Base-by-base conservation (phyloP, 2,888 invertebrate species). In the Nomada ruficornis region DNA sequence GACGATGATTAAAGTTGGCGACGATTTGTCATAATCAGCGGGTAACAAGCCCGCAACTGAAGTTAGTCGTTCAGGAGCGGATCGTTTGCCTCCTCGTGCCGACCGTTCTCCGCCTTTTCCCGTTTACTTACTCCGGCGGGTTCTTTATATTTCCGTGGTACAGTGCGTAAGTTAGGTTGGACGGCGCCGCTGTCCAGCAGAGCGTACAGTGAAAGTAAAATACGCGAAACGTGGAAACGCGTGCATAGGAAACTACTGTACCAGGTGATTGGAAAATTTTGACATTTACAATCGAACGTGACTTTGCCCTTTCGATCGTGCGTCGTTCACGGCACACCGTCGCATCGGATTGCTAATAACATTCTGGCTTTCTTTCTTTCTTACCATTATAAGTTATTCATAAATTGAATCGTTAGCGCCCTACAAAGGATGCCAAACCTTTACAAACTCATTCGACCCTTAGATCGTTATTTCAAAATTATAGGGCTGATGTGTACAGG, bases 131-230 rank as follows among this genome's bases (percentile, higher is more conserved):
- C 4, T 26, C 59, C 44, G 20, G 18, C 18, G 13, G n/a, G 52
- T 18, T 13, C 44, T 29, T 78, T 75, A 68, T 78, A 70, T 64
- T 74, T 60, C 50, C 26, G 59, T 44, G 50, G 64, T 36, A 36
- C 62, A 23, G 69, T 47, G 13, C 47, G 44, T 36, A 29, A 20
- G 54, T 55, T n/a, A 18, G 76, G 1, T 29, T 11, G 42, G 13
- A 7, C 20, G 1, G 47, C 20, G 18, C 62, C 69, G 20, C 55
- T 83, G 80, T 80, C 79, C 78, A 83, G 67, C 77, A 60, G 82
- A 86, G 83, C 85, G 85, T 86, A 87, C 72, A 78, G 88, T 88
- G 88, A 88, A 88, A 88, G 88, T 88, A 83, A 72, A 36, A 83
- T 79, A 82, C 71, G 74, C 77, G 77, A 82, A 83, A 68, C 70